Base-by-base conservation (phyloP, 2,797 vertebrate genomes). In the Myiotriccus ornatus region DNA sequence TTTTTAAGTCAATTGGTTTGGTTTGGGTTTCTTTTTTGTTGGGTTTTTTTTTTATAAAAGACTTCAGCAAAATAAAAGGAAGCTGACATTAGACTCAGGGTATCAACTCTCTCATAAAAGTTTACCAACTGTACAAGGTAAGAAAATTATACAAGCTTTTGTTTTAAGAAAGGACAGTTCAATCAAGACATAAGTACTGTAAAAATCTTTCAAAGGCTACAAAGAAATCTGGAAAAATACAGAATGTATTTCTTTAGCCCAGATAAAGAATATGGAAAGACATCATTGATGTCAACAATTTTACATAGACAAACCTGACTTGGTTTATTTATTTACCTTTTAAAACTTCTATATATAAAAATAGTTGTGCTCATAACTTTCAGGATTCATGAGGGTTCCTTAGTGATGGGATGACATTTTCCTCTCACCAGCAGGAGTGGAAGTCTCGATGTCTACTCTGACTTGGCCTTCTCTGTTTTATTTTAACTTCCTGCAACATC, bases 221-320 rank as follows among this genome's bases (percentile, higher is more conserved):
- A 98, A 98, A 98, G 98, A 98, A 96, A 98, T 98, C 98, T 99
- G 98, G 98, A 98, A 99, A 99, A 99, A 99, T 98, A 98, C 98
- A 98, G 98, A 98, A 97, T 96, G 98, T 98, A 98, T 98, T 98
- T 98, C 98, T 98, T 98, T 97, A 96, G 97, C 97, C 98, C 98
- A 98, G 98, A 98, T 98, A 96, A 92, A 98, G 97, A 98, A 98
- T 98, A 98, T 98, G 98, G 98, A 98, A 98, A 98, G 99, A 99
- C 99, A 99, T 99, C 99, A 99, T 98, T 99, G 99, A 99, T 99
- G 99, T 98, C 99, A 99, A 98, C 98, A 98, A 98, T 98, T 98
- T 98, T 98, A 98, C 98, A 99, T 98, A 99, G 95, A 99, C 98
- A 98, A 99, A 99, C 98, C 98, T 97, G 96, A 98, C 92, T 95